Base-by-base conservation (phyloP, 2,797 vertebrate species). In the Craterocephalus amniculus region DNA sequence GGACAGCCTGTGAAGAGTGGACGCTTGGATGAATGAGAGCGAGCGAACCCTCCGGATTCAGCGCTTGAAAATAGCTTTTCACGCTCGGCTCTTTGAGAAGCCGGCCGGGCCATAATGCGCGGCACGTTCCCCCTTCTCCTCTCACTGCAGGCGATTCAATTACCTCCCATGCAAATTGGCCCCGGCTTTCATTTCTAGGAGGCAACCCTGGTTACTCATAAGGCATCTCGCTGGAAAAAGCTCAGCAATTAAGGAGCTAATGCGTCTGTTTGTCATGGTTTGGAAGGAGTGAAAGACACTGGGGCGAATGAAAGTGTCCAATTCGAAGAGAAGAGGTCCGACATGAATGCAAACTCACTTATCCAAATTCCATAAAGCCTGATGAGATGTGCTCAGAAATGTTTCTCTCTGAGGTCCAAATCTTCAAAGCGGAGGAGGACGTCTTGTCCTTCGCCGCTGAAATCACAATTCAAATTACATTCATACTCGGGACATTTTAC, bases 91-190 rank as follows among this genome's bases (percentile, higher is more conserved):
- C 85, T 70, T 72, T 58, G 77, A 84, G 87, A 87, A 85, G 88
- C 87, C 85, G 83, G 82, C 83, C 79, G 80, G 83, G 76, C 84
- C 80, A 69, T 67, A 83, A 85, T 88, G 81, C 79, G 32, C 58
- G 20, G 80, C 88, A 81, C 76, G 67, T 83, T 80, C 69, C 61
- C 74, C 58, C 74, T 48, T 60, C 74, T 62, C 74, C 5, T 63
- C 67, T 78, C 87, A 72, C 87, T 86, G 81, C 86, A 35, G 89
- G 88, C 85, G 59, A 92, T 92, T 93, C 92, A 93, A 91, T 94
- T 91, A 93, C 87, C 80, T 87, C 83, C 83, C 80, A 89, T 91
- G 90, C 91, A 92, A 93, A 93, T 93, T 88, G 87, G 72, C 83
- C 35, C 10, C 48, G 83, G 84, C 89, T 91, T 91, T 93, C 89